phyloP scores from a whole-genome alignment of 1,140 invertebrate genomes.

The Psilanteris sp. region DNA sequence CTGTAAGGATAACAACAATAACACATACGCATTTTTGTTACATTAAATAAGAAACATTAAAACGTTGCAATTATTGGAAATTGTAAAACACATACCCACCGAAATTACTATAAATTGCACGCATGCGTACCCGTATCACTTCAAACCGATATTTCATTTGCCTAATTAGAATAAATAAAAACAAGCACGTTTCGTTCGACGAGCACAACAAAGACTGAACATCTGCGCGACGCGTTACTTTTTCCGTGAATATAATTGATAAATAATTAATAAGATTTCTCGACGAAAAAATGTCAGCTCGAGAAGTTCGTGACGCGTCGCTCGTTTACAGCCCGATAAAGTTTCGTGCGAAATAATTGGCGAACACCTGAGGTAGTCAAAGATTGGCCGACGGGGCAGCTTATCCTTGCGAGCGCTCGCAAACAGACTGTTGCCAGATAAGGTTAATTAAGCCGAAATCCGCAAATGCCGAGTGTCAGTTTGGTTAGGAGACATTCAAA shows the following conservation, averaged over 20 bases:
- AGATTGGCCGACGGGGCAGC: slow-evolving; percentile 32
- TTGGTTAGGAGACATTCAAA: slow-evolving; percentile 32
- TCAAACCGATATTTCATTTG: too few relatives aligned
- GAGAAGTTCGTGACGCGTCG: slow-evolving; percentile 7
- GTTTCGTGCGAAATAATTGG: slow-evolving; percentile 46
- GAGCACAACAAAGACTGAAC: too few relatives aligned
- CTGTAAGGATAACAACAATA: too few relatives aligned
- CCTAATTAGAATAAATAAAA: too few relatives aligned
- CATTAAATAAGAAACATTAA: too few relatives aligned
- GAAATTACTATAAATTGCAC: too few relatives aligned
- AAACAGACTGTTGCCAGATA: slow-evolving; percentile 54
- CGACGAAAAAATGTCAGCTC: slow-evolving; percentile 11
- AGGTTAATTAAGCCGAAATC: slow-evolving; percentile 62
- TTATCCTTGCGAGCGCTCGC: slow-evolving; percentile 35
- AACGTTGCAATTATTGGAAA: too few relatives aligned
- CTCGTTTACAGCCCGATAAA: slow-evolving; percentile 32
- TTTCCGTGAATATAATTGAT: slow-evolving; percentile 9
- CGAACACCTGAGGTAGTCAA: slow-evolving; percentile 43
- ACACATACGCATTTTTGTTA: too few relatives aligned
- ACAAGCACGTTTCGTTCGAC: too few relatives aligned
- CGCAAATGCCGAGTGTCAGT: slow-evolving; percentile 54
- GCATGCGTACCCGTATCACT: too few relatives aligned
- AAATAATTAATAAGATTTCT: slow-evolving; percentile 35
- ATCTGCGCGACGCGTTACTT: too few relatives aligned
- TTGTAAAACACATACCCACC: too few relatives aligned